phyloP scores from a whole-genome alignment of 1,140 invertebrate genomes.

The Lordiphosa mommai region DNA sequence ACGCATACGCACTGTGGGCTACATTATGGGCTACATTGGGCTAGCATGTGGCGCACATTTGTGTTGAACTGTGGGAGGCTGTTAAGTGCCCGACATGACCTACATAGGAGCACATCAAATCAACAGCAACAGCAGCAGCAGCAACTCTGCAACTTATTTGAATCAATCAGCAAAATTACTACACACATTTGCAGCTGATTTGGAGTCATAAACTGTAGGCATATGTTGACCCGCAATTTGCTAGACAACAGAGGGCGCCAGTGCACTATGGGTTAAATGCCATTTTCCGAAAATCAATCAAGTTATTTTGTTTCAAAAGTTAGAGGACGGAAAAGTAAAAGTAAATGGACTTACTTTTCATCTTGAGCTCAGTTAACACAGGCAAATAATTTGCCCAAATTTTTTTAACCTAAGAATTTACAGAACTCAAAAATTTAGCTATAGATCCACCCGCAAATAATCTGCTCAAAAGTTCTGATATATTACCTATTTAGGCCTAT shows the following conservation, averaged over 20 bases:
- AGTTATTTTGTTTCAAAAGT: no score
- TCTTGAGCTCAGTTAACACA: no score
- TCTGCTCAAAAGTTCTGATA: no score
- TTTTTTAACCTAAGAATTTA: no score
- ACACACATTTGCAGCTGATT: slow-evolving; percentile 70
- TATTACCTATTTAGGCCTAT: no score
- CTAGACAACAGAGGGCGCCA: slow-evolving; percentile 22
- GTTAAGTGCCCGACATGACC: slow-evolving; percentile 44
- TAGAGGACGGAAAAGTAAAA: no score
- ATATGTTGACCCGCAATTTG: slow-evolving; percentile 41
- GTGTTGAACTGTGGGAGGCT: slow-evolving; percentile 56
- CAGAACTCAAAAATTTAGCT: no score
- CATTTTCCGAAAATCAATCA: no score
- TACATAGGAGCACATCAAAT: slow-evolving; percentile 26
- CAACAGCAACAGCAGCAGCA: slow-evolving; percentile 12
- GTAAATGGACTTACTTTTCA: no score
- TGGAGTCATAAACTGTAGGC: slow-evolving; percentile 50
- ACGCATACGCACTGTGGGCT: slow-evolving; percentile 63
- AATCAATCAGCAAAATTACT: slow-evolving; percentile 67
- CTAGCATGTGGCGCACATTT: slow-evolving; percentile 40
- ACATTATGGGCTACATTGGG: slow-evolving; percentile 45
- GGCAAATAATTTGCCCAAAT: no score
- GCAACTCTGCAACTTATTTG: slow-evolving; percentile 53
- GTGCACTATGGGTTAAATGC: no score
- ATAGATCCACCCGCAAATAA: no score